Evolutionary conservation across 2,797 vertebrate species (phyloP).

Genomic region (Trichosurus vulpecula): DNA sequence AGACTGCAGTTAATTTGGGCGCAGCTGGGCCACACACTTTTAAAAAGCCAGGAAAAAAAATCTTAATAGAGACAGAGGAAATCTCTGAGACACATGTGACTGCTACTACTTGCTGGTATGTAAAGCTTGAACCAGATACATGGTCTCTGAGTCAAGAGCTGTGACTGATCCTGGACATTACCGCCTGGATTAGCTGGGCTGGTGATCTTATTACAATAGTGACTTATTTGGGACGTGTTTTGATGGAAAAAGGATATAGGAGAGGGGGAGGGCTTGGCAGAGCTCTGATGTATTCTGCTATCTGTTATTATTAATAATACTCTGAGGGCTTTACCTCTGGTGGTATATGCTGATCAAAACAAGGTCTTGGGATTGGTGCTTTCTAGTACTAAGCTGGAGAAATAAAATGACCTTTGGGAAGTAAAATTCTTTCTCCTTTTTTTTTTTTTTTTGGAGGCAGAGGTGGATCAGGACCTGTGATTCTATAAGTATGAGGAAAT

Average conservation of each 20-base stretch:
- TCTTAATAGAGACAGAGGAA: slow-evolving; percentile 48
- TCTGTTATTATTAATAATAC: background rate
- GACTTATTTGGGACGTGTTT: background rate
- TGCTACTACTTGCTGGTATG: slow-evolving; percentile 26
- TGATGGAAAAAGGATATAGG: slow-evolving; percentile 12
- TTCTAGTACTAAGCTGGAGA: background rate
- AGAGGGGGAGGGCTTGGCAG: background rate
- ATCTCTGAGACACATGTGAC: background rate
- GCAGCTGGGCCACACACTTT: slow-evolving; percentile 33
- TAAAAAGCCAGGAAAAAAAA: slow-evolving; percentile 26
- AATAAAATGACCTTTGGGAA: background rate
- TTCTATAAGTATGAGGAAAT: background rate
- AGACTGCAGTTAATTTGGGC: slow-evolving; percentile 24
- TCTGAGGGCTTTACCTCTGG: background rate
- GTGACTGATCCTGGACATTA: background rate
- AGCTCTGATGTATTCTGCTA: background rate
- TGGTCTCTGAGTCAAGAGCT: background rate
- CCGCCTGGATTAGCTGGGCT: slow-evolving; percentile 64
- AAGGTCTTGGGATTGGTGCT: background rate
- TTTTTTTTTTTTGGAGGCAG: background rate
- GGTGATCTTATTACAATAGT: slow-evolving; percentile 57
- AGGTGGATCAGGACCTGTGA: background rate
- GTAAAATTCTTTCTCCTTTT: background rate
- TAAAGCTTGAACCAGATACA: background rate
- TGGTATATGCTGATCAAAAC: background rate